A percentile compares a stretch with the other conserved stretches of the same genome.
phyloP scores from a whole-genome alignment of 2,888 invertebrate genomes.

The Yponomeuta evonymella region DNA sequence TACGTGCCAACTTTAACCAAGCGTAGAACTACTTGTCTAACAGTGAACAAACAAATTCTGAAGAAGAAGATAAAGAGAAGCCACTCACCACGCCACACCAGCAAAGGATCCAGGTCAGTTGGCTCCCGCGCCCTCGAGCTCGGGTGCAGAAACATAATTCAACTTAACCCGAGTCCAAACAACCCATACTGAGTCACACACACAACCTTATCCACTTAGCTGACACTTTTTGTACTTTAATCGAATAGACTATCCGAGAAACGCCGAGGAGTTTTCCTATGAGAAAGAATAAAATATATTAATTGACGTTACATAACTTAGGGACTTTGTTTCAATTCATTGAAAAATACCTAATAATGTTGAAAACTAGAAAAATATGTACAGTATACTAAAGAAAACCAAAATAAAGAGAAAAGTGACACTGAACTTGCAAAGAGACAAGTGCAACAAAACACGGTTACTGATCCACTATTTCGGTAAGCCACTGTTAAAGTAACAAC shows the following conservation, averaged over 20 bases:
- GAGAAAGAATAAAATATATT: slow-evolving; percentile 29
- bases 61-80: not conserved
- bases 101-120: slow-evolving; percentile 61
- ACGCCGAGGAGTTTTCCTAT: slow-evolving; percentile 28
- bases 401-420: slow-evolving; percentile 14
- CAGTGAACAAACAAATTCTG: not conserved
- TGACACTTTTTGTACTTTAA: slow-evolving; percentile 29
- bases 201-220: slow-evolving; percentile 31
- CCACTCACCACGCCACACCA: slow-evolving; percentile 68
- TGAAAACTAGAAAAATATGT: slow-evolving; percentile 15
- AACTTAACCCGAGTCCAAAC: slow-evolving; percentile 68
- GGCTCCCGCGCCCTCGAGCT: slow-evolving; percentile 64
- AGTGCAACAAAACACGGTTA: slow-evolving; percentile 4
- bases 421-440: slow-evolving; percentile 15
- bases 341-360: not conserved
- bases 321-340: slow-evolving; percentile 7
- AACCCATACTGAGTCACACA: slow-evolving; percentile 57
- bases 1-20: too few relatives aligned
- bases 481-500: slow-evolving; percentile 8
- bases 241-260: slow-evolving; percentile 20
- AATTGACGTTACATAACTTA: slow-evolving; percentile 19
- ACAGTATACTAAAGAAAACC: slow-evolving; percentile 11
- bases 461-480: not conserved
- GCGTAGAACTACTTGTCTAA: not conserved
- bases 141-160: slow-evolving; percentile 70